Percentiles rank a stretch among this genome's conserved stretches.
Conservation (phyloP, 2,888 invertebrate genomes). For the Chrysina gloriosa region DNA sequence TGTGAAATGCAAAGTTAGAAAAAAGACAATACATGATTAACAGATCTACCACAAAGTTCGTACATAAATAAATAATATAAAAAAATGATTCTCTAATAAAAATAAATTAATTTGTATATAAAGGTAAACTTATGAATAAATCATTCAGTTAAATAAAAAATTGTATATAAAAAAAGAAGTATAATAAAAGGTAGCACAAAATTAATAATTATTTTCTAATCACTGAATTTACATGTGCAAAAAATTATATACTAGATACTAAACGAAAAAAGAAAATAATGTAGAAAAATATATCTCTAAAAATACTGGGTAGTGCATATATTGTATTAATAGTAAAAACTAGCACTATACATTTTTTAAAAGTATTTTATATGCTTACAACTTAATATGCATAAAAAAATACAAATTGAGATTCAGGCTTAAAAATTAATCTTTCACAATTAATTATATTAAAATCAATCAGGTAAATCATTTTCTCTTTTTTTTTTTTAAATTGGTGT, state of each 20-base stretch:
- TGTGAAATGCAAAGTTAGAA: slow-evolving; percentile 55
- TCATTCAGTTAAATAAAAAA: slow-evolving; percentile 28
- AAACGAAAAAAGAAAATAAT: slow-evolving; percentile 15
- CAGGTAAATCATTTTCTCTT: slow-evolving; percentile 20
- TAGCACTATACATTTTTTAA: slow-evolving; percentile 28
- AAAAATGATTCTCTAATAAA: slow-evolving; percentile 50
- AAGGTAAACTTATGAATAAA: slow-evolving; percentile 35
- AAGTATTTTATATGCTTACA: slow-evolving; percentile 18
- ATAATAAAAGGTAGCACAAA: slow-evolving; percentile 10
- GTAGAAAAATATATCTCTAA: slow-evolving; percentile 34
- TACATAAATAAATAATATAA: slow-evolving; percentile 39
- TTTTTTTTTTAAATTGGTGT: background rate
- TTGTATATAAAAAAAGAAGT: slow-evolving; percentile 13
- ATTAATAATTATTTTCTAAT: background rate
- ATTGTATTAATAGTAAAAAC: slow-evolving; percentile 24
- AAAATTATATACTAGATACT: slow-evolving; percentile 6
- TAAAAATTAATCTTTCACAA: slow-evolving; percentile 3
- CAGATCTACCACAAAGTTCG: slow-evolving; percentile 15
- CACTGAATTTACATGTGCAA: slow-evolving; percentile 18
- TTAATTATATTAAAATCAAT: slow-evolving; percentile 25
- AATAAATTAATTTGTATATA: slow-evolving; percentile 41
- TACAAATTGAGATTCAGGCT: slow-evolving; percentile 24
- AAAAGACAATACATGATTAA: slow-evolving; percentile 32
- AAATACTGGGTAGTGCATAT: slow-evolving; percentile 37
- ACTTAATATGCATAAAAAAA: slow-evolving; percentile 15